Evolutionary conservation across 53 echinoderm and acorn worm species (phyloP), one percentile per base, ranked within the genome.

Genomic region (Paracentrotus lividus): DNA sequence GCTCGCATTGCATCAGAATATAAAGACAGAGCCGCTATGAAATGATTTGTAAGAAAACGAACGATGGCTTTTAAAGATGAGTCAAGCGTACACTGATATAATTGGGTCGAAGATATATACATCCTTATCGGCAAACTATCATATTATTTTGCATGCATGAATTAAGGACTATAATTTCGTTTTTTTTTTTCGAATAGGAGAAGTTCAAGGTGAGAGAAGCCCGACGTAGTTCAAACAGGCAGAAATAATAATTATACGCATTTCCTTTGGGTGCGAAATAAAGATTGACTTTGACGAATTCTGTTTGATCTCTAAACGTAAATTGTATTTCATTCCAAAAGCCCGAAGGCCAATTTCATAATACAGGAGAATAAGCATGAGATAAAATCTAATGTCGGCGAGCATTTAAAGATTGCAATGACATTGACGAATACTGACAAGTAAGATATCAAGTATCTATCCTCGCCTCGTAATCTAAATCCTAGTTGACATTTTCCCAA

Each of bases 401-500:
- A 10, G 81, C 45, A n/a, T 81, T 47, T 47, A 81, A 81, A 47
- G n/a, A 8, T n/a, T 47, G 26, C 10, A 81, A 26, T 81, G 81
- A 81, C 81, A 8, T 81, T 12, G 47, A 81, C 81, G n/a, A 14
- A 2, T 27, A 24, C 81, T 47, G 81, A 81, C 81, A 47, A 34
- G 81, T 47, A 47, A 9, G 81, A 47, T 47, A 81, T 81, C 81
- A 26, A 45, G 26, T 81, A 81, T 81, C 81, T 81, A 49, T 81
- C 47, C 33, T 81, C 47, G 81, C 81, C 47, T 47, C 81, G 27
- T 81, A 81, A 44, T 81, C 81, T 47, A 81, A 47, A 81, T 81
- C 81, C 81, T 81, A 81, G 44, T 81, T 81, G 81, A 81, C 81
- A 81, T 81, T 81, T 81, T 8, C n/a, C 47, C 44, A 81, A 81